A percentile compares a stretch with the other conserved stretches of the same genome.
Conservation (phyloP, 1,140 invertebrate species). For the Eumaeus atala region DNA sequence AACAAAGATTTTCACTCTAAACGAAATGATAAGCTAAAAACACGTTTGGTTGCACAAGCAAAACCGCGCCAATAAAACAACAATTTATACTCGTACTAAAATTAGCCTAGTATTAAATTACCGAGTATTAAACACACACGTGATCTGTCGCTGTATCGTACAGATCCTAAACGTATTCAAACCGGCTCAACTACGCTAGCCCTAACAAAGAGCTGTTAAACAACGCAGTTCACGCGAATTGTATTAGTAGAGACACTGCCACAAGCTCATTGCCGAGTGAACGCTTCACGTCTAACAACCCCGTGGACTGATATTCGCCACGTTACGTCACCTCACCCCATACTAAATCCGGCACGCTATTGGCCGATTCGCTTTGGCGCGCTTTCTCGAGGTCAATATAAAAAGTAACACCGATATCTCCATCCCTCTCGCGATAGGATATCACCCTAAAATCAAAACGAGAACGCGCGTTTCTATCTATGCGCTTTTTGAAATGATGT, state of each 20-base stretch:
- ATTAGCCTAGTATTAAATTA: slow-evolving; percentile 53
- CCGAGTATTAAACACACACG: slow-evolving; percentile 57
- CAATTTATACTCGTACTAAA: slow-evolving; percentile 41
- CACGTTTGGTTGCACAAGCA: slow-evolving; percentile 62
- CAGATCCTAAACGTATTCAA: slow-evolving; percentile 42
- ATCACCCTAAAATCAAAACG: slow-evolving; percentile 31
- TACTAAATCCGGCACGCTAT: slow-evolving; percentile 38
- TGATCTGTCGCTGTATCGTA: slow-evolving; percentile 43
- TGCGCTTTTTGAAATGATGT: slow-evolving; percentile 56
- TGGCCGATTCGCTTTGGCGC: slow-evolving; percentile 62
- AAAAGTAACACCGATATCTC: slow-evolving; percentile 35
- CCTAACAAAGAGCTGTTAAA: slow-evolving; percentile 65
- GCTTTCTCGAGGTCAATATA: slow-evolving; percentile 50
- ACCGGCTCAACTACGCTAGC: slow-evolving; percentile 41
- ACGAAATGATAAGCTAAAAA: no score
- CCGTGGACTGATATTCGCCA: slow-evolving; percentile 38
- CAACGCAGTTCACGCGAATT: slow-evolving; percentile 34
- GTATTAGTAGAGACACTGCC: slow-evolving; percentile 39
- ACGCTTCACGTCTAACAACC: slow-evolving; percentile 62
- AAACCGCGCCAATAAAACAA: slow-evolving; percentile 56
- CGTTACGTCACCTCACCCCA: slow-evolving; percentile 71
- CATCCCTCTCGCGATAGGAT: slow-evolving; percentile 40
- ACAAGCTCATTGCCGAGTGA: slow-evolving; percentile 57
- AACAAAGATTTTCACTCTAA: slow-evolving; percentile 69
- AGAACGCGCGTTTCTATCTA: slow-evolving; percentile 41